A percentile compares a stretch with the other conserved stretches of the same genome.
phyloP scores from a whole-genome alignment of 2,797 vertebrate genomes.

The Mus minutoides region DNA sequence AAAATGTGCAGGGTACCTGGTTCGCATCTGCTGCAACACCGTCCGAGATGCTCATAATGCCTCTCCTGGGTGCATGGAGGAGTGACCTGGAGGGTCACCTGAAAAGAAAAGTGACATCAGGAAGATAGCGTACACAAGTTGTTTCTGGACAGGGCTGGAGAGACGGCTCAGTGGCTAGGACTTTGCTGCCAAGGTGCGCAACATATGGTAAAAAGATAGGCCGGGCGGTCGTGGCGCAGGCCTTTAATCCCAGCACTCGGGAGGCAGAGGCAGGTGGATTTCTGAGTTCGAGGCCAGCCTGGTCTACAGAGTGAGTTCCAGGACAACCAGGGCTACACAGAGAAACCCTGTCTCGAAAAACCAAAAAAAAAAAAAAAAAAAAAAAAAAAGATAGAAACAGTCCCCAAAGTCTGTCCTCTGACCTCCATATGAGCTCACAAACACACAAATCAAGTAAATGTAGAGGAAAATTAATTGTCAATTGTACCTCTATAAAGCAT shows the following conservation, averaged over 20 bases:
- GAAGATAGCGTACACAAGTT: background rate
- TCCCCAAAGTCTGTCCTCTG: background rate
- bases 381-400: background rate
- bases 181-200: background rate
- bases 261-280: no score
- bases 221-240: no score
- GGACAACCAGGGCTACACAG: no score
- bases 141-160: background rate
- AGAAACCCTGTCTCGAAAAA: no score
- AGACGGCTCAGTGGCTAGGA: background rate
- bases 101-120: constrained; percentile 60
- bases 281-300: no score
- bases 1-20: constrained; percentile 83
- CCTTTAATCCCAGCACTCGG: no score
- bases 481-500: no score
- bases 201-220: background rate
- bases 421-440: no score
- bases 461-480: no score
- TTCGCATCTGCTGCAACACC: constrained; percentile 88
- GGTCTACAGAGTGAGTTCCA: no score
- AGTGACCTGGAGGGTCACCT: constrained; percentile 84
- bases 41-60: constrained; percentile 84
- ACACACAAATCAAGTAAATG: no score
- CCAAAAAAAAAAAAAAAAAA: background rate
- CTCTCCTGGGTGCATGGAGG: constrained; percentile 77